Percentiles rank a stretch among this genome's conserved stretches.
Evolutionary conservation across 2,113 vertebrate genomes (phyloP).

Genomic region (Caracal caracal): DNA sequence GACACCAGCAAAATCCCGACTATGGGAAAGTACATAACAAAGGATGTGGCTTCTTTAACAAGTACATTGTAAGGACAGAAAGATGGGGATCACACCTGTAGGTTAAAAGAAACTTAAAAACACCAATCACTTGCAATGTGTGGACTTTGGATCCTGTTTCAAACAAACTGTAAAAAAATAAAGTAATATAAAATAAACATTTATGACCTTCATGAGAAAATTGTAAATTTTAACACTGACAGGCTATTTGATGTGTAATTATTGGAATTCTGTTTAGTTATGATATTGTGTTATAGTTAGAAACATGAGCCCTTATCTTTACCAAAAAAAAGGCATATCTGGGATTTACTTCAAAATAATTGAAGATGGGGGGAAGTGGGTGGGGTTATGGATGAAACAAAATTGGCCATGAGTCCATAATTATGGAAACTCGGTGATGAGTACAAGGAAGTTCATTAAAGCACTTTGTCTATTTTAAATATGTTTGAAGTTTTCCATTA

Average conservation of each 20-base stretch:
- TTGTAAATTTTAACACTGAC: background rate
- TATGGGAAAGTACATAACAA: background rate
- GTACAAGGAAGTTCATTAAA: background rate
- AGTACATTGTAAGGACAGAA: background rate
- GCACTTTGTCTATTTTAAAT: background rate
- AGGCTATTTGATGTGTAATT: background rate
- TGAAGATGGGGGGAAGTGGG: background rate
- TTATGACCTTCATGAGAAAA: background rate
- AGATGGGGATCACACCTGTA: background rate
- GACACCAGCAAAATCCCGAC: background rate
- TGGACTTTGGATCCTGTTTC: background rate
- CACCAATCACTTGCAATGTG: background rate
- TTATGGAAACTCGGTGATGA: background rate
- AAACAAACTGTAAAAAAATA: slow-evolving; percentile 17
- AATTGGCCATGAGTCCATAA: background rate
- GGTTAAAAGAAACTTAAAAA: background rate
- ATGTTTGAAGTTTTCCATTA: background rate
- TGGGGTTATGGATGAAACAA: background rate
- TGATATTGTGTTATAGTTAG: background rate
- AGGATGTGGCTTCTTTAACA: background rate
- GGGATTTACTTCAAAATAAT: slow-evolving; percentile 1
- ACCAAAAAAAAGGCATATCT: background rate
- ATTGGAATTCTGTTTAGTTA: background rate
- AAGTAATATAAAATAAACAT: background rate
- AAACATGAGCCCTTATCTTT: background rate